These are phyloP conservation scores for Drosophila putrida DNA, from an alignment of 2,888 invertebrate genomes.

Conservation along the genomic window DNA sequence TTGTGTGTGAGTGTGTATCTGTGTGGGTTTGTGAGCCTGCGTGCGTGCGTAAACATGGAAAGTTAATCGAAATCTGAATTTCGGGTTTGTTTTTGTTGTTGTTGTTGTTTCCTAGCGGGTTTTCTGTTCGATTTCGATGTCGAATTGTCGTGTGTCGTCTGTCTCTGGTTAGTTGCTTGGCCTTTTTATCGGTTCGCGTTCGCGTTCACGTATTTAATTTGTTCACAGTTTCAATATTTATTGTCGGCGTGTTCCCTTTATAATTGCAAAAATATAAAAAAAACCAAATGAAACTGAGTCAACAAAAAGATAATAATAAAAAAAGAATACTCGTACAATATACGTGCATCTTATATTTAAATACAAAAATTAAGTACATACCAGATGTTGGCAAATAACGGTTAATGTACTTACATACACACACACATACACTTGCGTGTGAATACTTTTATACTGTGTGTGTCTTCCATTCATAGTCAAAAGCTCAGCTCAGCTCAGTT, in stretches of 20 bases:
- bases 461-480: slow-evolving; percentile 36
- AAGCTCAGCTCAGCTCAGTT: slow-evolving; percentile 39
- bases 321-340: slow-evolving; percentile 22
- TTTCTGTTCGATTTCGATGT: slow-evolving; percentile 36
- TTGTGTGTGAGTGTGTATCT: slow-evolving; percentile 19
- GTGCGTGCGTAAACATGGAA: slow-evolving; percentile 52
- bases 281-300: slow-evolving; percentile 23
- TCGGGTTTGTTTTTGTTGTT: slow-evolving; percentile 46
- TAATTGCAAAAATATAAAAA: slow-evolving; percentile 54
- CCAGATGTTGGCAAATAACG: slow-evolving; percentile 45
- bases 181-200: slow-evolving; percentile 47
- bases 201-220: slow-evolving; percentile 60
- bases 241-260: slow-evolving; percentile 60
- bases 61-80: slow-evolving; percentile 49
- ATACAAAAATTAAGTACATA: slow-evolving; percentile 19
- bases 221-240: slow-evolving; percentile 72
- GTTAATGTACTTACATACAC: slow-evolving; percentile 12
- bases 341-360: slow-evolving; percentile 32
- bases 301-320: slow-evolving; percentile 60
- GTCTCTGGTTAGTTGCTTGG: slow-evolving; percentile 38
- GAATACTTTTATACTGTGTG: neutral
- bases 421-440: neutral
- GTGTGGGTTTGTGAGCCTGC: slow-evolving; percentile 26
- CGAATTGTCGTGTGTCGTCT: slow-evolving; percentile 31
- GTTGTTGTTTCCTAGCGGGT: slow-evolving; percentile 24